Evolutionary conservation across 2,113 vertebrate species (phyloP), one percentile per base, ranked within the genome.

Genomic region (Melospiza georgiana): DNA sequence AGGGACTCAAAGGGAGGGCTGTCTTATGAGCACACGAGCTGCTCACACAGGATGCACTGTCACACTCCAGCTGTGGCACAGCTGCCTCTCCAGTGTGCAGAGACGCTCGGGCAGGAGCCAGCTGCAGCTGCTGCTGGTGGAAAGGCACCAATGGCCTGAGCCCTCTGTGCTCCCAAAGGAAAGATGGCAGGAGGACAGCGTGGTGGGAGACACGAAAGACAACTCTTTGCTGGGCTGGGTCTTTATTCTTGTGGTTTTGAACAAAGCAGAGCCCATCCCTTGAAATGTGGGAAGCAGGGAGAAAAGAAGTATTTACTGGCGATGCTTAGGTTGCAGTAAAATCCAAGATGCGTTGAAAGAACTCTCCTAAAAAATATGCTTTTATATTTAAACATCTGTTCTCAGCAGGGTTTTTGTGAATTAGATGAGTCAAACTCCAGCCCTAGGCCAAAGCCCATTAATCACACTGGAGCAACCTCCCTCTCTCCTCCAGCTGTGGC

Each of bases 331-430:
- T 68, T 82, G 73, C 61, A 79, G 44, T 68, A 75, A 82, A 84
- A 76, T 73, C 58, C 66, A 51, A 79, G 71, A 75, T 6, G 49
- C 69, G 18, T 89, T 87, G 71, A 93, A 93, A 92, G 61, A 35
- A 77, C 65, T 62, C 49, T 85, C 62, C 66, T 84, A 71, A 95
- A 93, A 69, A 48, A 54, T 49, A 51, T 65, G 15, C 31, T 82
- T 95, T 95, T 84, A 52, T 84, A 72, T 83, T 82, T 89, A 90
- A 96, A 85, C 35, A 72, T 72, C 44, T 95, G 71, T 73, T 94
- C 78, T 96, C 69, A 93, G 84, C 76, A 92, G 23, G 9, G 8
- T 61, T 90, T 90, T 57, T 78, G 19, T 52, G 68, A 88, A 84
- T 87, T 84, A 67, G 59, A 67, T 95, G 91, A 95, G 84, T 93